These are phyloP conservation scores for Mesocricetus auratus DNA, from an alignment of 2,113 vertebrate species.

Conservation along the genomic window DNA sequence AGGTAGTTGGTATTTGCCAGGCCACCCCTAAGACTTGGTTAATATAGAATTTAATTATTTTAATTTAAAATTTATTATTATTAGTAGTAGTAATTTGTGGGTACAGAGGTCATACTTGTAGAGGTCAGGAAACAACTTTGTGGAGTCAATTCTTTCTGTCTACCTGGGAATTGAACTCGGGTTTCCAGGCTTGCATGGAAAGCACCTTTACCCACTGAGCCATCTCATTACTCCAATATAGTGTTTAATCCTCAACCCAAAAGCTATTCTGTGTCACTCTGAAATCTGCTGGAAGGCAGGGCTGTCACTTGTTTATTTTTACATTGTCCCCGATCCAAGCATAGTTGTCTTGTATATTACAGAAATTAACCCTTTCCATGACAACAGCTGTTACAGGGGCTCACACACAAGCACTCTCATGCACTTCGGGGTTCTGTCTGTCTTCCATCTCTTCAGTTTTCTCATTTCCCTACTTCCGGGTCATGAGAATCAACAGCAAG, in stretches of 20 bases:
- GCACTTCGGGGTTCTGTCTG: not conserved
- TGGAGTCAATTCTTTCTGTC: not conserved
- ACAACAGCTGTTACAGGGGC: not conserved
- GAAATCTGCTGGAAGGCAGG: not conserved
- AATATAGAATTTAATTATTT: not conserved
- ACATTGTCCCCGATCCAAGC: constrained; percentile 11
- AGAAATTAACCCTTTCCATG: not conserved
- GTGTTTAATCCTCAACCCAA: not conserved
- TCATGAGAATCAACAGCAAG: constrained; percentile 58
- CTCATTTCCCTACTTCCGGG: not conserved
- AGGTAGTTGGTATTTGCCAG: not conserved
- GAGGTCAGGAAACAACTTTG: not conserved
- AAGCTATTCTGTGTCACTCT: not conserved
- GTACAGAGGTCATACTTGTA: not conserved
- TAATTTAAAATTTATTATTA: not conserved
- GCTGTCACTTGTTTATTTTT: not conserved
- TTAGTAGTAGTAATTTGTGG: not conserved
- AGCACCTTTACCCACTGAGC: not conserved
- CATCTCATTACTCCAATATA: not conserved
- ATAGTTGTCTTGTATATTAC: not conserved
- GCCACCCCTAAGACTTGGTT: constrained; percentile 25
- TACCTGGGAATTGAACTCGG: not conserved
- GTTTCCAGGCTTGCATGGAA: not conserved
- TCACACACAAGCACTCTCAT: not conserved
- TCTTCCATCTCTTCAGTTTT: not conserved